phyloP scores from a whole-genome alignment of 2,888 invertebrate species.

The Augiades crinisus region DNA sequence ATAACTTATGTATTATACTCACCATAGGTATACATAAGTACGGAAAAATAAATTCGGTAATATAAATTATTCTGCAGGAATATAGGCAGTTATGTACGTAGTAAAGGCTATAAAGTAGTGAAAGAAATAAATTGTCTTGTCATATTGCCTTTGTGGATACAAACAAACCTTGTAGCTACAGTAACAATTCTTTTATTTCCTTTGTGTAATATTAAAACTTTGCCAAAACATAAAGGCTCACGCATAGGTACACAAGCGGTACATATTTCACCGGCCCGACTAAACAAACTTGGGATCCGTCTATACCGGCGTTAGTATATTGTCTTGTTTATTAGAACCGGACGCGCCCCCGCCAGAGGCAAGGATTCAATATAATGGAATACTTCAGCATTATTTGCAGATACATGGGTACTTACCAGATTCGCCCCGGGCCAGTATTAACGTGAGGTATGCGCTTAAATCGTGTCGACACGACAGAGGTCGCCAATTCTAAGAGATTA shows the following conservation, averaged over 20 bases:
- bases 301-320: constrained; percentile 40
- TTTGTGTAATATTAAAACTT: constrained; percentile 21
- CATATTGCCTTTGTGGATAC: constrained; percentile 7
- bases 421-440: constrained; percentile 67
- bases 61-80: too few relatives aligned
- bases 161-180: constrained; percentile 7
- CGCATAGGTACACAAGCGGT: constrained; percentile 20
- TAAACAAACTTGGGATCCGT: constrained; percentile 25
- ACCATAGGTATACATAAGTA: too few relatives aligned
- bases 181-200: constrained; percentile 18
- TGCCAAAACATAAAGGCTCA: constrained; percentile 21
- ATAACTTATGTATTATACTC: too few relatives aligned
- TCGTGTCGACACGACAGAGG: constrained; percentile 55
- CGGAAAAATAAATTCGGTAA: too few relatives aligned
- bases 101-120: background rate
- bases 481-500: constrained; percentile 38
- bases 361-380: constrained; percentile 79
- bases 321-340: constrained; percentile 76
- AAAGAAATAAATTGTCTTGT: background rate
- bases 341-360: constrained; percentile 67
- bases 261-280: constrained; percentile 24
- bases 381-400: constrained; percentile 78
- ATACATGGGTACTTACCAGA: constrained; percentile 69
- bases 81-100: too few relatives aligned
- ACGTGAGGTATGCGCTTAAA: constrained; percentile 55